These are phyloP conservation scores for Actinemys pallida DNA, from an alignment of 2,113 vertebrate genomes.

Conservation along the genomic window DNA sequence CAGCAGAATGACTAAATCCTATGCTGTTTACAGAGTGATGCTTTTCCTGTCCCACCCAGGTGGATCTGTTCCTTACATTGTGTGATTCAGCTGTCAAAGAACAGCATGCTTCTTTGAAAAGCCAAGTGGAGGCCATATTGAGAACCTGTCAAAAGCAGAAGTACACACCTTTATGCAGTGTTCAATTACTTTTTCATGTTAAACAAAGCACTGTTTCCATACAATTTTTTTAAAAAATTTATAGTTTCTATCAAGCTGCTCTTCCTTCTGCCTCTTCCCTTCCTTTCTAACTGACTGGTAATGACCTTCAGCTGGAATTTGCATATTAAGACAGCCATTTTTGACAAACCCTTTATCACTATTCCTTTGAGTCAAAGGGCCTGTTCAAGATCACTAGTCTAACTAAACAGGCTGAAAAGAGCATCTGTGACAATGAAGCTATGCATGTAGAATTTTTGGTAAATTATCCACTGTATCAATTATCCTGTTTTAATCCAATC, in stretches of 20 bases:
- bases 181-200: constrained; percentile 42
- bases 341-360: constrained; percentile 36
- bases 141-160: constrained; percentile 76
- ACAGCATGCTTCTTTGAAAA: constrained; percentile 54
- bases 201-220: constrained; percentile 19
- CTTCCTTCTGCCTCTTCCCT: constrained; percentile 1
- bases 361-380: constrained; percentile 9
- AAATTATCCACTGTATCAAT: not conserved
- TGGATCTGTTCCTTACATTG: constrained; percentile 63
- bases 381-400: not conserved
- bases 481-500: constrained; percentile 21
- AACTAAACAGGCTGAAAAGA: not conserved
- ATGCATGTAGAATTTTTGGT: not conserved
- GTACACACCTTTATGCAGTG: constrained; percentile 41
- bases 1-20: constrained; percentile 62
- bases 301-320: not conserved
- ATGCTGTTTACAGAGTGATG: constrained; percentile 11
- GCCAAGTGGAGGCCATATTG: constrained; percentile 66
- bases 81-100: constrained; percentile 64
- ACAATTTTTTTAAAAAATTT: not conserved
- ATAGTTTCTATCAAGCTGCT: constrained; percentile 20
- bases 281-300: not conserved
- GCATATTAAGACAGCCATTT: constrained; percentile 37
- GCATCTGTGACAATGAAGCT: not conserved
- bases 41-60: constrained; percentile 56